Evolutionary conservation across 2,113 vertebrate genomes (phyloP).

Genomic region (Romanogobio albipinnatus): DNA sequence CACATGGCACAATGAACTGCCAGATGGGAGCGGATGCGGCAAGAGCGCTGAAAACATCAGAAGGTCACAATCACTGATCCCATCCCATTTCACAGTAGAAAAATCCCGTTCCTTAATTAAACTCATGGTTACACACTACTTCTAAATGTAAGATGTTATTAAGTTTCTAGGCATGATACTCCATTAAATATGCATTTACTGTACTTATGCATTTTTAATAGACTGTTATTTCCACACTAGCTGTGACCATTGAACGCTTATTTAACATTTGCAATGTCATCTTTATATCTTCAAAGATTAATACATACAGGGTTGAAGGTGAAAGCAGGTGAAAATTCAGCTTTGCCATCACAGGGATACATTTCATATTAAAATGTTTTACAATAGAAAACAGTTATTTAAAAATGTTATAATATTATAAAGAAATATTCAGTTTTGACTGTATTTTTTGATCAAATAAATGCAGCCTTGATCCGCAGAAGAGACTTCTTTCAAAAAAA

Average conservation of each 20-base stretch:
- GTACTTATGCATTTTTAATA: not conserved
- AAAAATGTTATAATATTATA: no score
- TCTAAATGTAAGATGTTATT: not conserved
- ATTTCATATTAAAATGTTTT: no score
- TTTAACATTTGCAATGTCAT: not conserved
- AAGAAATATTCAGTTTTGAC: no score
- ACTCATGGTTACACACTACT: constrained; percentile 6
- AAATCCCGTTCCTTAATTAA: not conserved
- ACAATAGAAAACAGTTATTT: no score
- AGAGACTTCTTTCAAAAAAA: no score
- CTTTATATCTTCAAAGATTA: not conserved
- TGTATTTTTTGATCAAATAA: no score
- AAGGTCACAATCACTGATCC: not conserved
- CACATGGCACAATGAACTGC: constrained; percentile 90
- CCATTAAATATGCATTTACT: constrained; percentile 11
- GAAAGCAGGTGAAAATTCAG: no score
- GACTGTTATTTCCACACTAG: not conserved
- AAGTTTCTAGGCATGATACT: not conserved
- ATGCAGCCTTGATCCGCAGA: no score
- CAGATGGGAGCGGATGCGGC: constrained; percentile 94
- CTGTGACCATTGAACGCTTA: not conserved
- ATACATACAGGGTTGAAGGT: no score
- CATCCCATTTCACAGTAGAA: not conserved
- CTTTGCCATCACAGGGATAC: no score
- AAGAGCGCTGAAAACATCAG: constrained; percentile 82